Evolutionary conservation across 2,113 vertebrate genomes (phyloP), one percentile per base, ranked within the genome.

Genomic region (Anoura caudifer): DNA sequence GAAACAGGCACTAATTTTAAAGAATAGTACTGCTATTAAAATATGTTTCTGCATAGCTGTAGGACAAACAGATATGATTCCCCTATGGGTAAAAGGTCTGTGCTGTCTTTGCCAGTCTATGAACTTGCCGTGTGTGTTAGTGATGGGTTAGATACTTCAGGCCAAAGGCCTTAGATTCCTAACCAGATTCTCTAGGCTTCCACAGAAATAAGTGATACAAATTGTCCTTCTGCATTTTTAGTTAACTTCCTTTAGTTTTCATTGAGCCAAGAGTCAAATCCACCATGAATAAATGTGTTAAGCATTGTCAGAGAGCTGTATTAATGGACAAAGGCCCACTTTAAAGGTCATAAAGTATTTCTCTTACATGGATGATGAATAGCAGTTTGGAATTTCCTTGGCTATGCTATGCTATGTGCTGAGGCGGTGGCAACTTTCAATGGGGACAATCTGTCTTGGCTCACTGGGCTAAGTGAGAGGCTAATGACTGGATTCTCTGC

Each of bases 271-370:
- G 82, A 97, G 86, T 96, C 79, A 96, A 92, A 76, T 90, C 56
- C 20, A 93, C 91, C 52, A 36, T 38, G 70, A 95, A 72, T 87
- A 80, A 97, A 95, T 94, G 83, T 93, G 97, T 84, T 75, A 70
- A 90, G 41, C 86, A 75, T 92, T 97, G 96, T 97, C 86, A 94
- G 94, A 90, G 83, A 96, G 63, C 70, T 85, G 36, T 96, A 90
- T 89, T 96, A 97, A 95, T 93, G 94, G 80, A 96, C 89, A 94
- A 89, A 96, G 83, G 79, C 83, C 72, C 50, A 69, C 79, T 95
- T 95, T 86, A 90, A 97, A 97, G 96, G 95, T 95, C 97, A 94
- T 94, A 91, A 96, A 94, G 83, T 97, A 87, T 96, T 96, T 96
- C 91, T 81, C 75, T 97, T 91, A 97, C 41, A 52, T 65, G 28